A percentile compares a stretch with the other conserved stretches of the same genome.
These are phyloP conservation scores for Parazoanthus swiftii DNA, from an alignment of 92 coral and sea anemone species.

Conservation along the genomic window DNA sequence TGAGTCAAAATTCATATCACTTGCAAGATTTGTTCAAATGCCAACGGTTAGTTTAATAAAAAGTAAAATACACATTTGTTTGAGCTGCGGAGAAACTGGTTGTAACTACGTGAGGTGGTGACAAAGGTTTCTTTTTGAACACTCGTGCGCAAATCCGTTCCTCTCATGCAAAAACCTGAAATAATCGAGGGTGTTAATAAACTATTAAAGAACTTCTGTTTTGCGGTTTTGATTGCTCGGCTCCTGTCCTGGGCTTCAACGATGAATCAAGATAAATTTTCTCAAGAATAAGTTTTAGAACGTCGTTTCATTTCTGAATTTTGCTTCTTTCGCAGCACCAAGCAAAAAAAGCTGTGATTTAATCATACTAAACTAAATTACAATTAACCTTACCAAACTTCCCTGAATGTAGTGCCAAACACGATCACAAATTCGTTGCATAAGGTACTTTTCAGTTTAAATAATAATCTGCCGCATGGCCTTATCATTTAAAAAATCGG, in stretches of 20 bases:
- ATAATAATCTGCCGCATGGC: neutral
- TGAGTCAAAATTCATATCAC: neutral
- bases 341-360: neutral
- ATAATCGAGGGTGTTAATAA: constrained; percentile 25
- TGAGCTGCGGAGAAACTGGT: neutral
- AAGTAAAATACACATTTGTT: no score
- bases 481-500: constrained; percentile 25
- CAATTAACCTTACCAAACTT: neutral
- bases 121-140: neutral
- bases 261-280: constrained; percentile 12
- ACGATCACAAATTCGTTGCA: neutral
- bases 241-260: constrained; percentile 12
- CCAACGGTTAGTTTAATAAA: neutral
- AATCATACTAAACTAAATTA: neutral
- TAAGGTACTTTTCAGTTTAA: constrained; percentile 30
- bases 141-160: neutral
- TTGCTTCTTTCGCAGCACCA: neutral
- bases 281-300: neutral
- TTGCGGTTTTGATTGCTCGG: constrained; percentile 34
- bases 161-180: neutral
- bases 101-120: neutral
- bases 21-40: neutral
- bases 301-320: neutral
- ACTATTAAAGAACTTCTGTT: constrained; percentile 34
- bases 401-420: neutral